Evolutionary conservation across 2,113 vertebrate genomes (phyloP).

Genomic region (Serinus canaria): DNA sequence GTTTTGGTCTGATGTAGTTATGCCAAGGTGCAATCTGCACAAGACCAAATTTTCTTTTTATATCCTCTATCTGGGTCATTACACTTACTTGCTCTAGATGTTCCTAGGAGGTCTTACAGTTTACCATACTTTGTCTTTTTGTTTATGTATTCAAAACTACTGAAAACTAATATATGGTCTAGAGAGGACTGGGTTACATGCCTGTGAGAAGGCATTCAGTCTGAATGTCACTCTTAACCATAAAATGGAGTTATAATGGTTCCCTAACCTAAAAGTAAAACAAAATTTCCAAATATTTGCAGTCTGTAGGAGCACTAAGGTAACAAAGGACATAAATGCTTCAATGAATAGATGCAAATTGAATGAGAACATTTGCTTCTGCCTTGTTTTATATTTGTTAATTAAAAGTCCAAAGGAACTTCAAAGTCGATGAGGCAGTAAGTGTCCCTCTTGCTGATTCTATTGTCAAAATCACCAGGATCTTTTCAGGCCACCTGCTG

Average conservation of each 20-base stretch:
- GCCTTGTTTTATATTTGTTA: neutral
- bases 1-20: slow-evolving; percentile 18
- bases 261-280: neutral
- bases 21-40: slow-evolving; percentile 13
- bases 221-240: neutral
- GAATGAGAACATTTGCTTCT: neutral
- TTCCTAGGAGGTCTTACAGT: neutral
- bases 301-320: neutral
- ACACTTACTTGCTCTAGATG: slow-evolving; percentile 1
- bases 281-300: neutral
- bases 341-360: neutral
- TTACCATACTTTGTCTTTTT: neutral
- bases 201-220: neutral
- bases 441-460: neutral
- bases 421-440: neutral
- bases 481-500: neutral
- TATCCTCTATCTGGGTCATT: slow-evolving; percentile 37
- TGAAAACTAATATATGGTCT: neutral
- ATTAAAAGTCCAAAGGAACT: neutral
- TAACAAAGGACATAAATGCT: neutral
- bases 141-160: neutral
- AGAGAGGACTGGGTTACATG: neutral
- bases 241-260: neutral
- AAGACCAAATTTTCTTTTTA: slow-evolving; percentile 42
- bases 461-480: neutral